A percentile compares a stretch with the other conserved stretches of the same genome.
Evolutionary conservation across 2,888 invertebrate genomes (phyloP).

Genomic region (Phanerotoma sp.): DNA sequence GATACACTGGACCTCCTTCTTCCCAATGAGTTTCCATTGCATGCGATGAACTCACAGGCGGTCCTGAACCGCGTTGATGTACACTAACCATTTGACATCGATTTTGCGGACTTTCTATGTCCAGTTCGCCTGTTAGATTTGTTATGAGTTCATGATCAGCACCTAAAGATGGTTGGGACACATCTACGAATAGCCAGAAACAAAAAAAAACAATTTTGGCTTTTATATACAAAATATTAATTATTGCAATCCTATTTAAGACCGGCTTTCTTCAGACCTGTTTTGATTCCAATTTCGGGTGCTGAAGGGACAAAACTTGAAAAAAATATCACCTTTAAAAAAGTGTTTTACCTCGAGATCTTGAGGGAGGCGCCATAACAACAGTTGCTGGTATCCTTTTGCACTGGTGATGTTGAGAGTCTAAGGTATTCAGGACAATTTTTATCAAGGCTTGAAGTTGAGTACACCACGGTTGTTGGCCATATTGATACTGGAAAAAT

Average conservation of each 20-base stretch:
- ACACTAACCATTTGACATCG: slow-evolving; percentile 43
- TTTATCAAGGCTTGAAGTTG: slow-evolving; percentile 80
- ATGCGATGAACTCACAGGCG: slow-evolving; percentile 38
- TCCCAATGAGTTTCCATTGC: slow-evolving; percentile 73
- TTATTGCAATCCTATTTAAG: too few species aligned
- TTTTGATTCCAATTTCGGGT: too few species aligned
- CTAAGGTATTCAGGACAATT: slow-evolving; percentile 89
- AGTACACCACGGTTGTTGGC: slow-evolving; percentile 67
- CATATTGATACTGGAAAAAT: slow-evolving; percentile 71
- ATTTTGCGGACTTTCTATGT: slow-evolving; percentile 48
- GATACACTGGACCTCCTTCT: slow-evolving; percentile 60
- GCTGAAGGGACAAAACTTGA: too few species aligned
- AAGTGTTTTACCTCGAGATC: slow-evolving; percentile 72
- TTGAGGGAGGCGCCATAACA: slow-evolving; percentile 71
- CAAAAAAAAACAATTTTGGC: slow-evolving; percentile 14
- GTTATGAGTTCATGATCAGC: slow-evolving; percentile 63
- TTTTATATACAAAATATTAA: background rate
- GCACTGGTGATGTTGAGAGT: slow-evolving; percentile 90
- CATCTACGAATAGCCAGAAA: too few species aligned
- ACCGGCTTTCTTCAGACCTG: too few species aligned
- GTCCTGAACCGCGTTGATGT: slow-evolving; percentile 47
- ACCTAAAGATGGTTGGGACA: slow-evolving; percentile 76
- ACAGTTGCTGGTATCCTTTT: slow-evolving; percentile 79
- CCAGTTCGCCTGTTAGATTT: slow-evolving; percentile 44
- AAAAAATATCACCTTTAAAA: too few species aligned